Percentiles rank a stretch among this genome's conserved stretches.
Conservation (phyloP, 2,113 vertebrate species). For the Scomber colias region DNA sequence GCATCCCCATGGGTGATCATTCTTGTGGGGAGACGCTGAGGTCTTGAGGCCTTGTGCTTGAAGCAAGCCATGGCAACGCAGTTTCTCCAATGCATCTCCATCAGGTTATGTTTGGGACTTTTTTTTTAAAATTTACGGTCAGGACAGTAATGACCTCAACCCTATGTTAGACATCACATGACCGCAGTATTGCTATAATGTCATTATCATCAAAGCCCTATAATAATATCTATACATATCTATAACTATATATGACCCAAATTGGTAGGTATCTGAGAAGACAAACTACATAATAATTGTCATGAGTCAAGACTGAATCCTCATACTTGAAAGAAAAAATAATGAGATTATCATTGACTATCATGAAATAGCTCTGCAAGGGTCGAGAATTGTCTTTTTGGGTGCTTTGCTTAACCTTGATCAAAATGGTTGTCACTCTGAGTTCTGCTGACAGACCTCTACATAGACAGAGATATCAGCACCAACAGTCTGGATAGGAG, state of each 20-base stretch:
- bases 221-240: not conserved
- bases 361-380: not conserved
- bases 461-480: conserved; percentile 29
- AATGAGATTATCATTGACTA: not conserved
- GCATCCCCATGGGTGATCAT: too few relatives aligned
- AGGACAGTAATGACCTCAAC: too few relatives aligned
- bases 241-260: not conserved
- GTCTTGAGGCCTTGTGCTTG: too few relatives aligned
- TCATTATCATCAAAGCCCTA: too few relatives aligned
- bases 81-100: too few relatives aligned
- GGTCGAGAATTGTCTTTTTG: conserved; percentile 1
- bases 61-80: not conserved
- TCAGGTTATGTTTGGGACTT: too few relatives aligned
- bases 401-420: conserved; percentile 14
- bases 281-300: not conserved
- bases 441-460: conserved; percentile 47
- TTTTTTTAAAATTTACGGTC: too few relatives aligned
- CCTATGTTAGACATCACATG: too few relatives aligned
- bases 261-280: not conserved
- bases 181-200: too few relatives aligned
- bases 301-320: not conserved
- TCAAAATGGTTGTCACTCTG: conserved; percentile 1
- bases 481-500: not conserved
- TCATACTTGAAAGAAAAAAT: not conserved
- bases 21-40: too few relatives aligned